phyloP scores from a whole-genome alignment of 2,888 invertebrate species.

The Poecilobothrus nobilitatus region DNA sequence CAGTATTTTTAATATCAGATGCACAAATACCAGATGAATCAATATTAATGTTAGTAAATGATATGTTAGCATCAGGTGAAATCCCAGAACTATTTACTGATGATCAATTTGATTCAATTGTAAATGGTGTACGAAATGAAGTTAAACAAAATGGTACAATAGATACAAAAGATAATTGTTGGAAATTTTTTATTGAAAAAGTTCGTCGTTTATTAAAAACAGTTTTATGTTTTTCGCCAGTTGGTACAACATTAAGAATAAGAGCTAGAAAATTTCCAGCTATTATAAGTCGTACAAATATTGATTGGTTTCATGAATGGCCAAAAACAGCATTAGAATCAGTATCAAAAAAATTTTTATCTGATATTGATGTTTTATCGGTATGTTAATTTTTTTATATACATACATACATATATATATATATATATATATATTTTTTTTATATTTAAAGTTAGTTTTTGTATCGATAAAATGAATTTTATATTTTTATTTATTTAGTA shows the following conservation, averaged over 20 bases:
- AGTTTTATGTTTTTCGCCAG: slow-evolving; percentile 93
- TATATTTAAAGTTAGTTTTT: too few species aligned
- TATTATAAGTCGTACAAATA: slow-evolving; percentile 82
- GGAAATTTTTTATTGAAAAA: slow-evolving; percentile 88
- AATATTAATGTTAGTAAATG: slow-evolving; percentile 85
- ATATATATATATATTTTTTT: slow-evolving; percentile 19
- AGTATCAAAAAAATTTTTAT: slow-evolving; percentile 76
- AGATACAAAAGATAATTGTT: slow-evolving; percentile 88
- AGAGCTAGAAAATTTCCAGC: slow-evolving; percentile 91
- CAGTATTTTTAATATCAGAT: slow-evolving; percentile 88
- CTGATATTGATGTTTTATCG: slow-evolving; percentile 66
- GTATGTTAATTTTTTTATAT: slow-evolving; percentile 42
- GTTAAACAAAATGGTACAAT: slow-evolving; percentile 72
- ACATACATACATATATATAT: slow-evolving; percentile 9
- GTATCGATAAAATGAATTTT: too few species aligned
- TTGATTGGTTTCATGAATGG: slow-evolving; percentile 98
- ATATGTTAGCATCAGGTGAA: slow-evolving; percentile 89
- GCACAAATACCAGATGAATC: slow-evolving; percentile 87
- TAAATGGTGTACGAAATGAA: slow-evolving; percentile 68
- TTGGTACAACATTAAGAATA: slow-evolving; percentile 77
- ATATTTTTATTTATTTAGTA: too few species aligned
- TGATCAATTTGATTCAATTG: slow-evolving; percentile 81
- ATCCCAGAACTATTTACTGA: slow-evolving; percentile 84
- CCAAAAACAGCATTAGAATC: slow-evolving; percentile 84
- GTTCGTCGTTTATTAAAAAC: slow-evolving; percentile 71